Evolutionary conservation across 1,140 invertebrate species (phyloP), one percentile per base, ranked within the genome.

Genomic region (Propsilocerus akamusi): DNA sequence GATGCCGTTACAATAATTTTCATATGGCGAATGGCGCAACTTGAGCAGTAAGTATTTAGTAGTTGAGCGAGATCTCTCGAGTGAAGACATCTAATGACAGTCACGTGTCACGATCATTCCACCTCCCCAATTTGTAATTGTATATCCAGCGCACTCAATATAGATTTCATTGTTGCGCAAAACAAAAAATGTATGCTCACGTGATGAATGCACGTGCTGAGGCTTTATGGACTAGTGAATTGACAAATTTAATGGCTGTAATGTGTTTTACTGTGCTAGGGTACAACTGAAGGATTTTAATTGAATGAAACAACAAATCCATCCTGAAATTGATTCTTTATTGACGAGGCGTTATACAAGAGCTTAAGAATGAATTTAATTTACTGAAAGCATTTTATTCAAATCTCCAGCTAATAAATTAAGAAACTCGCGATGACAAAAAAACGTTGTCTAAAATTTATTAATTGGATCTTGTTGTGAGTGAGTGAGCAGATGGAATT

Each of bases 221-320:
- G 34, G 34, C 34, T 41, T 41, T 41, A 41, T 41, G 34, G 34
- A 41, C 34, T 41, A 41, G 34, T 41, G 34, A 41, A n/a, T 41
- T 41, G 34, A 41, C 34, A 41, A 41, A 41, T 41, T 41, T 41
- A 41, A 41, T 41, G 17, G 34, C 34, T n/a, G n/a, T n/a, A n/a
- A n/a, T n/a, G n/a, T n/a, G n/a, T n/a, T n/a, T n/a, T n/a, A n/a
- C n/a, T n/a, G n/a, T n/a, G n/a, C n/a, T n/a, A n/a, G n/a, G n/a
- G n/a, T n/a, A n/a, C n/a, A n/a, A n/a, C n/a, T n/a, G n/a, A n/a
- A n/a, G n/a, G n/a, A n/a, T n/a, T n/a, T n/a, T n/a, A n/a, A n/a
- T n/a, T n/a, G n/a, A n/a, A n/a, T n/a, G n/a, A n/a, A n/a, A n/a
- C n/a, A n/a, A n/a, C n/a, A n/a, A n/a, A n/a, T n/a, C n/a, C n/a